Conservation (phyloP, 2,888 invertebrate genomes). For the Epirrhoe alternata region DNA sequence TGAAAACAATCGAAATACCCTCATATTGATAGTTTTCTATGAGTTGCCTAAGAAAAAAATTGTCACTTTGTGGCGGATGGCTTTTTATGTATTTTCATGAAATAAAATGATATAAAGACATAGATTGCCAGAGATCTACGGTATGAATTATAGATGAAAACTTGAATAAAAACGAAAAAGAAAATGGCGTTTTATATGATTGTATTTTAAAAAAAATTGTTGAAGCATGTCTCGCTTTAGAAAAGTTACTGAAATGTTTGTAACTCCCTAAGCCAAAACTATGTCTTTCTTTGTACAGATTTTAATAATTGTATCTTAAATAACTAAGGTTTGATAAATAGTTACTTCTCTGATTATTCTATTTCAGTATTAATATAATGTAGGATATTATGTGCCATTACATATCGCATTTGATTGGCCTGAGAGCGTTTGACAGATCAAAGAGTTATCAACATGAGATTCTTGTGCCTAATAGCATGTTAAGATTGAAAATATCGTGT, state of each 20-base stretch:
- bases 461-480: conserved; percentile 24
- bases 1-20: neutral
- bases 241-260: neutral
- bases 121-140: neutral
- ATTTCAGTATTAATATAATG: conserved; percentile 25
- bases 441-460: conserved; percentile 5
- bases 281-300: conserved; percentile 18
- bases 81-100: neutral
- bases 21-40: neutral
- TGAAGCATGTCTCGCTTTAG: conserved; percentile 5
- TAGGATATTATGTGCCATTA: conserved; percentile 23
- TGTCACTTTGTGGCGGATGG: neutral
- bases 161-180: neutral
- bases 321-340: conserved; percentile 12
- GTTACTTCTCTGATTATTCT: conserved; percentile 14
- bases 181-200: neutral
- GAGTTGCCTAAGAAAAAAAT: neutral
- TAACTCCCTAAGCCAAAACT: conserved; percentile 21
- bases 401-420: conserved; percentile 12
- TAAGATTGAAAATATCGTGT: conserved; percentile 1
- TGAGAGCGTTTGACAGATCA: conserved; percentile 41
- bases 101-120: conserved; percentile 1
- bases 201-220: neutral
- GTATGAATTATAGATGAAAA: too few species aligned
- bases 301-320: conserved; percentile 15